Percentiles rank a stretch among this genome's conserved stretches.
Evolutionary conservation across 2,113 vertebrate genomes (phyloP).

Genomic region (Podiceps cristatus): DNA sequence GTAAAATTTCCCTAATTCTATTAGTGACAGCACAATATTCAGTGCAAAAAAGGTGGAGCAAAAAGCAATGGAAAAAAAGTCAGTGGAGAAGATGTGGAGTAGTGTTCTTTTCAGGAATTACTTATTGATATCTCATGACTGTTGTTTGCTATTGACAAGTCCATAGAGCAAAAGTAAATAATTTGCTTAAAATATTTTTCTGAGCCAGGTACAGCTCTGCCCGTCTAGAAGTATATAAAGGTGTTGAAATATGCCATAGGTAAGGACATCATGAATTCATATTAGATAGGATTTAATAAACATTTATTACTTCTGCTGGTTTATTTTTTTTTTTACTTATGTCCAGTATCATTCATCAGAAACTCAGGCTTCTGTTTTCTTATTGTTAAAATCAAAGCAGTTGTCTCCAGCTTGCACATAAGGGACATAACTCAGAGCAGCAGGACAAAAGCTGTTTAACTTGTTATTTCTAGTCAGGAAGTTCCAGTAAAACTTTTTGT

Average conservation of each 20-base stretch:
- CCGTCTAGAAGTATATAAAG: neutral
- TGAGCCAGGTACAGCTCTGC: neutral
- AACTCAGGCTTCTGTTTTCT: neutral
- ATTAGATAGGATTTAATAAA: neutral
- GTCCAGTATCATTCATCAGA: neutral
- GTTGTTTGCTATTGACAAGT: neutral
- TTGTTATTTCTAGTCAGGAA: neutral
- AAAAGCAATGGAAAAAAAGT: neutral
- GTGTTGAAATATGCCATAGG: neutral
- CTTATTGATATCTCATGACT: neutral
- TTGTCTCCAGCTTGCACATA: neutral
- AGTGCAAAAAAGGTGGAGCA: neutral
- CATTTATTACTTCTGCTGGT: neutral
- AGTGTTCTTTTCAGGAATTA: neutral
- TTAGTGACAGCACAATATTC: neutral
- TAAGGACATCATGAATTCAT: neutral
- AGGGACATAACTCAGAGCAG: neutral
- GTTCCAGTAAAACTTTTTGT: neutral
- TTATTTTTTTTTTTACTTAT: neutral
- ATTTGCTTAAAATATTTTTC: neutral
- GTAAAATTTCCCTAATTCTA: neutral
- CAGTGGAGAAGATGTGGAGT: neutral
- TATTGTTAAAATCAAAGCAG: neutral
- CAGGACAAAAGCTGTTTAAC: neutral
- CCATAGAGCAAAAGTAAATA: neutral